phyloP scores from a whole-genome alignment of 2,113 vertebrate species.

The Loxodonta africana region DNA sequence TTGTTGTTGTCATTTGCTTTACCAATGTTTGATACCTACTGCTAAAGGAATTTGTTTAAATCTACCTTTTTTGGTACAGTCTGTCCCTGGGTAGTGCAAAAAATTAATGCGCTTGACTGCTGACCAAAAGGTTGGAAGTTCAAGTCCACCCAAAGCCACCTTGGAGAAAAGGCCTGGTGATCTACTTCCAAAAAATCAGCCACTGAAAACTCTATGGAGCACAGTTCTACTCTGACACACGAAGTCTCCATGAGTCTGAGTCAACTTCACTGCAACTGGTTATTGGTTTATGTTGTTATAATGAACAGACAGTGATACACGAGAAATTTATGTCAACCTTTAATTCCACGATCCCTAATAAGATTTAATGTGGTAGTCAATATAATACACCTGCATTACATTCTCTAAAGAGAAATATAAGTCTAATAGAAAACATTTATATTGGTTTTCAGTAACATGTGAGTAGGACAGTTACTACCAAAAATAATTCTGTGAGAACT shows the following conservation, averaged over 20 bases:
- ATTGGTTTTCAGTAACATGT: neutral
- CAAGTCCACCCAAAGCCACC: too few species aligned
- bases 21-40: neutral
- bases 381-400: neutral
- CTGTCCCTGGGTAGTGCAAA: neutral
- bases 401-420: conserved; percentile 20
- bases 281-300: neutral
- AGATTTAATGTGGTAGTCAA: neutral
- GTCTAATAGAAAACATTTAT: conserved; percentile 29
- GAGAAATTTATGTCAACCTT: conserved; percentile 31
- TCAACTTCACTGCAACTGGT: neutral
- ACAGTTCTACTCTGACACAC: neutral
- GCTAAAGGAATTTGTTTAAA: conserved; percentile 7
- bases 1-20: neutral
- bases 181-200: too few species aligned
- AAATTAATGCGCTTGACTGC: too few species aligned
- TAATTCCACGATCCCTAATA: neutral
- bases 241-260: neutral
- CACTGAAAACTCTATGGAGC: neutral
- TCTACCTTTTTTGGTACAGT: neutral
- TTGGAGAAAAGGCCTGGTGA: too few species aligned
- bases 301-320: neutral
- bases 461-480: neutral
- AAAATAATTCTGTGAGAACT: conserved; percentile 8
- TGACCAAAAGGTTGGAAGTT: too few species aligned